phyloP scores from a whole-genome alignment of 2,888 invertebrate species.

The Caprella mutica region DNA sequence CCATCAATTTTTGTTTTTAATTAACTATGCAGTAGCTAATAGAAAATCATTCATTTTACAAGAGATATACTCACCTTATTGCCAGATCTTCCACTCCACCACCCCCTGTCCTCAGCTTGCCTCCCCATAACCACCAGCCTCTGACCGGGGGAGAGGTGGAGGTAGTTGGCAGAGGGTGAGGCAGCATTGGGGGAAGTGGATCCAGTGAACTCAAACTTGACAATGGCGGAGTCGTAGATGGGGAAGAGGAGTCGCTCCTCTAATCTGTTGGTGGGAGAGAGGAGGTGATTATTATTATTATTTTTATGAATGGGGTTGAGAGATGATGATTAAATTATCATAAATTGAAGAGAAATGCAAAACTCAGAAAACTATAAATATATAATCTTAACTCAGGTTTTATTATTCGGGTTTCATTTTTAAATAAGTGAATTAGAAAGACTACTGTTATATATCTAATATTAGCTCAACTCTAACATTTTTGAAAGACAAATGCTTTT shows the following conservation, averaged over 20 bases:
- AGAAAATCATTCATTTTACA: background rate
- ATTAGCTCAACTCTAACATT: too few species aligned
- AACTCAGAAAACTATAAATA: background rate
- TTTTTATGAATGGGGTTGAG: too few species aligned
- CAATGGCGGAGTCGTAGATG: slow-evolving; percentile 26
- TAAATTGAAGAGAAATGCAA: too few species aligned
- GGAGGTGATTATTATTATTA: too few species aligned
- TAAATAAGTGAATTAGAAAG: too few species aligned
- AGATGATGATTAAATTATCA: too few species aligned
- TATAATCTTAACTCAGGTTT: too few species aligned
- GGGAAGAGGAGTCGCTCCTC: slow-evolving; percentile 15
- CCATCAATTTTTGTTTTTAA: too few species aligned
- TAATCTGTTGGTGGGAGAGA: too few species aligned
- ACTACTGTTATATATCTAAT: too few species aligned
- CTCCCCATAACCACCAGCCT: slow-evolving; percentile 28
- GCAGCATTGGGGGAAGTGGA: slow-evolving; percentile 5
- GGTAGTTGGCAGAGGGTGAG: slow-evolving; percentile 15
- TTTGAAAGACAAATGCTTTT: background rate
- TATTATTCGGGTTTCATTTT: too few species aligned
- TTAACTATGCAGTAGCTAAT: too few species aligned
- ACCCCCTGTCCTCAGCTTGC: slow-evolving; percentile 28
- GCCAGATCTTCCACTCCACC: slow-evolving; percentile 34
- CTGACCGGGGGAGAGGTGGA: slow-evolving; percentile 25
- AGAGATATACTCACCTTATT: slow-evolving; percentile 19
- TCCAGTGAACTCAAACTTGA: slow-evolving; percentile 17